Conservation (phyloP, 2,113 vertebrate species). For the Chrysochloris asiatica region DNA sequence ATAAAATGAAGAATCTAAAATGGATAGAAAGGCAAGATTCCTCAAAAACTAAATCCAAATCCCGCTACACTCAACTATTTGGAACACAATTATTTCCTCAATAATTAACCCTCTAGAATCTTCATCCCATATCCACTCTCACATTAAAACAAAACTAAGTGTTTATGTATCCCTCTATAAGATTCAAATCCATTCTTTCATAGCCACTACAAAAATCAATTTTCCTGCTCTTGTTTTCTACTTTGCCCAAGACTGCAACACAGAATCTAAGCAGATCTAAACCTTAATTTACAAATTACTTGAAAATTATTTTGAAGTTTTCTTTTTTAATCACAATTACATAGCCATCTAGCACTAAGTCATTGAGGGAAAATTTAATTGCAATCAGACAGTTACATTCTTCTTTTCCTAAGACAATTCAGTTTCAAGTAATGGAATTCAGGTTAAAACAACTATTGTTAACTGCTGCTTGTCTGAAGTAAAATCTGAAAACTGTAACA, state of each 20-base stretch:
- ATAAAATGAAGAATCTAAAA: not conserved
- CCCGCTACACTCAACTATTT: not conserved
- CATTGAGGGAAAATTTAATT: too few relatives aligned
- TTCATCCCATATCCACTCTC: not conserved
- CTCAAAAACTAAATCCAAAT: not conserved
- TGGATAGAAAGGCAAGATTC: not conserved
- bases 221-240: not conserved
- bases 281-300: too few relatives aligned
- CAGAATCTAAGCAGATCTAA: not conserved
- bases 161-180: not conserved
- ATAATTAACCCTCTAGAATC: not conserved
- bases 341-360: not conserved
- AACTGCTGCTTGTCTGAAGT: not conserved
- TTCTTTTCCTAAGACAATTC: not conserved
- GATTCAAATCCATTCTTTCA: not conserved
- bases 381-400: not conserved
- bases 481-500: not conserved
- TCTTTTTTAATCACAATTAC: not conserved
- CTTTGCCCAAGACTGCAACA: not conserved
- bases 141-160: not conserved
- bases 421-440: conserved; percentile 36
- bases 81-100: not conserved
- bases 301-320: too few relatives aligned
- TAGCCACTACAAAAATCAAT: not conserved
- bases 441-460: not conserved